Conservation (phyloP, 2,797 vertebrate species). For the Myripristis murdjan region DNA sequence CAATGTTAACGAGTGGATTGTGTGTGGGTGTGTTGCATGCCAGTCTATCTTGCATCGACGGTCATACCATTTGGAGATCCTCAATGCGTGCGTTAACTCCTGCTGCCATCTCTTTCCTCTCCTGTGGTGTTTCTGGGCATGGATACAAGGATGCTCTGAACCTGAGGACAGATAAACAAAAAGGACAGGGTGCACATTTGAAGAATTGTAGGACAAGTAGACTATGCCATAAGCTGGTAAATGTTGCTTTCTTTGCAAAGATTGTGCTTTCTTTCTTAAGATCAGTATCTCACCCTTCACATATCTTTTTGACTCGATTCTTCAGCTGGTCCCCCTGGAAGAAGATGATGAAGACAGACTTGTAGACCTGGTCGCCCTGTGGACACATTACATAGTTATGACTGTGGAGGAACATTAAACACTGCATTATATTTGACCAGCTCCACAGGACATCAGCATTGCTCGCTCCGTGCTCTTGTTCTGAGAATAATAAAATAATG, state of each 20-base stretch:
- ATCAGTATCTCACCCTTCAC: slow-evolving; percentile 90
- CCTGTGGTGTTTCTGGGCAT: slow-evolving; percentile 96
- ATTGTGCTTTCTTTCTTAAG: too few species aligned
- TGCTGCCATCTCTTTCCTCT: slow-evolving; percentile 97
- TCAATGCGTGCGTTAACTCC: slow-evolving; percentile 98
- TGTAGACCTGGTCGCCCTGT: slow-evolving; percentile 96
- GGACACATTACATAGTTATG: slow-evolving; percentile 4
- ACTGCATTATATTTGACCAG: not conserved
- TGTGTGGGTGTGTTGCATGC: rapidly evolving
- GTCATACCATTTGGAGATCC: slow-evolving; percentile 96
- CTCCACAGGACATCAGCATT: not conserved
- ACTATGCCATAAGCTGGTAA: not conserved
- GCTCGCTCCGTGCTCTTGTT: not conserved
- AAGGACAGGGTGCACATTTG: not conserved
- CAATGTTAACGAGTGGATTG: not conserved
- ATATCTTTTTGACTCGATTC: slow-evolving; percentile 98
- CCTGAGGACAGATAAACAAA: slow-evolving; percentile 74
- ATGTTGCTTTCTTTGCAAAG: not conserved
- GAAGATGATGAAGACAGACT: slow-evolving; percentile 99
- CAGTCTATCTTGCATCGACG: not conserved
- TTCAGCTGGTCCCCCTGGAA: slow-evolving; percentile 99
- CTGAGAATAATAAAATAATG: too few species aligned
- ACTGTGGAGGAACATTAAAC: not conserved
- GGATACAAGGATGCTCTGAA: slow-evolving; percentile 98
- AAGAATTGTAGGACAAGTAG: not conserved